Evolutionary conservation across 2,888 invertebrate genomes (phyloP), one percentile per base, ranked within the genome.

Genomic region (Acleris holmiana): DNA sequence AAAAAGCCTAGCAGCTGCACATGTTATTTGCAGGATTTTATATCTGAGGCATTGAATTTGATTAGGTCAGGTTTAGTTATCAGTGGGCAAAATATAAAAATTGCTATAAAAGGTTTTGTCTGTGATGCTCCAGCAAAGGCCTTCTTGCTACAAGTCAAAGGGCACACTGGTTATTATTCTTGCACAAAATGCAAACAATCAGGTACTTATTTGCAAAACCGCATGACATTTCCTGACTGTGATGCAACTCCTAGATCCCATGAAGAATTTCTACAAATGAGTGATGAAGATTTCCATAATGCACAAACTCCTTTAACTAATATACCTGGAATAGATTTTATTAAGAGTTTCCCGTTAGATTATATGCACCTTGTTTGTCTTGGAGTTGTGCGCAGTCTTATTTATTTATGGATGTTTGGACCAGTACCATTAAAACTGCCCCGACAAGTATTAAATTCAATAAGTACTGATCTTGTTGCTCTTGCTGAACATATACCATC

Each of bases 41-140:
- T 59, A 15, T 41, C 49, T 15, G 58, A 59, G 47, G 58, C 40
- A 17, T 21, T 59, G 10, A 40, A 59, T 41, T 59, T 50, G 59
- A 59, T 44, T 59, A 21, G 23, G 40, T 49, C 48, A 17, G 59
- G 59, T 49, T 59, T 59, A 18, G 40, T 41, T 51, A 8, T 59
- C 17, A 50, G 41, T 18, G 51, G 56, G 23, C 15, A 44, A 51
- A 56, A 41, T 51, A 63, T 57, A 46, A 51, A 61, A 70, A n/a
- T n/a, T n/a, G n/a, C n/a, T n/a, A n/a, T n/a, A n/a, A n/a, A n/a
- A n/a, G n/a, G n/a, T n/a, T n/a, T 73, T 64, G 55, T 71, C 51
- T 70, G 68, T 70, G 69, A 69, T 67, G 66, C 63, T 67, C 70
- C 68, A 46, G 67, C 68, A 19, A 70, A 67, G 50, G 58, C 63